Conservation (phyloP, 2,888 invertebrate species). For the Sphaerophoria taeniata region DNA sequence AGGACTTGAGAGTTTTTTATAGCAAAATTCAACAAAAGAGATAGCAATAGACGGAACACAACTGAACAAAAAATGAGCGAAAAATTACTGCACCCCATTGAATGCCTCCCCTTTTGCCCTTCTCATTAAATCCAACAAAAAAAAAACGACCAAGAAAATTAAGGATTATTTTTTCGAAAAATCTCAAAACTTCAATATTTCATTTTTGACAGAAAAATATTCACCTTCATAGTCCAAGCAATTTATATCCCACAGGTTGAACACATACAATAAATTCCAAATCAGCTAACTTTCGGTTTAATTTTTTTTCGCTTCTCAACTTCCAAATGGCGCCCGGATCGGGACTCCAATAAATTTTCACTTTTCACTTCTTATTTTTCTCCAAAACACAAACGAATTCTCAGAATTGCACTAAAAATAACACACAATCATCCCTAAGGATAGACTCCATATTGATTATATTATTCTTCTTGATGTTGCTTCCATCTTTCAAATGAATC, state of each 20-base stretch:
- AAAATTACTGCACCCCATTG: slow-evolving; percentile 59
- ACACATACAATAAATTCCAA: slow-evolving; percentile 39
- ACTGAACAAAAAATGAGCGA: slow-evolving; percentile 51
- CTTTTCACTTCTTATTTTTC: neutral
- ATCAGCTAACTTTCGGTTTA: slow-evolving; percentile 27
- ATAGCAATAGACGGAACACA: slow-evolving; percentile 33
- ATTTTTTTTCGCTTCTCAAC: slow-evolving; percentile 2
- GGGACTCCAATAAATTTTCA: slow-evolving; percentile 23
- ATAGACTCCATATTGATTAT: slow-evolving; percentile 72
- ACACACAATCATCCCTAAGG: slow-evolving; percentile 58
- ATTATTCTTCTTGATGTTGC: slow-evolving; percentile 61
- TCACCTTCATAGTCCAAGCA: slow-evolving; percentile 43
- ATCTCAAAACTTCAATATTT: neutral
- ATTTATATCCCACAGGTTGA: slow-evolving; percentile 11
- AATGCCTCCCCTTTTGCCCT: slow-evolving; percentile 30
- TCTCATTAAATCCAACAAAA: neutral
- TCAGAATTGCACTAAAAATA: slow-evolving; percentile 44
- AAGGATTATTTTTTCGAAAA: slow-evolving; percentile 50
- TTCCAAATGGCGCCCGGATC: slow-evolving; percentile 39
- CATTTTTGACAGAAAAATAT: neutral
- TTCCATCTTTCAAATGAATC: slow-evolving; percentile 63
- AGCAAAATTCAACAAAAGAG: slow-evolving; percentile 54
- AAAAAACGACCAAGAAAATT: slow-evolving; percentile 27
- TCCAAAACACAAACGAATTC: slow-evolving; percentile 4
- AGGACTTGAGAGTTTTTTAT: slow-evolving; percentile 49